These are phyloP conservation scores for Hemiscyllium ocellatum DNA, from an alignment of 2,113 vertebrate species.

Conservation along the genomic window DNA sequence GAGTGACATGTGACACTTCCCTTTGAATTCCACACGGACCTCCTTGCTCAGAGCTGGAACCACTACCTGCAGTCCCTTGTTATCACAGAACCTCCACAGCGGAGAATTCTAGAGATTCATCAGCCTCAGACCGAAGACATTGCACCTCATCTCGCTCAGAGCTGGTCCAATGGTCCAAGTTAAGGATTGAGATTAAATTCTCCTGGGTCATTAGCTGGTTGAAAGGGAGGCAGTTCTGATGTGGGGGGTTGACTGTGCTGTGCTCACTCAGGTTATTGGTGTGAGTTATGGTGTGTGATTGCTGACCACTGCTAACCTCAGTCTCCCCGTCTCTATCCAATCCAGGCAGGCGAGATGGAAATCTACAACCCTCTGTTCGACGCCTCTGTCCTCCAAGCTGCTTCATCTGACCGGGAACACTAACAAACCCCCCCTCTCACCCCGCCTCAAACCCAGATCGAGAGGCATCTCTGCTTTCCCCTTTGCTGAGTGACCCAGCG, in stretches of 20 bases:
- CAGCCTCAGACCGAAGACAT: too few relatives aligned
- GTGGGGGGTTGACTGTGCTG: not conserved
- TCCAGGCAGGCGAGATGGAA: conserved; percentile 47
- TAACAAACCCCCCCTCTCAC: not conserved
- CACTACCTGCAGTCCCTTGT: too few relatives aligned
- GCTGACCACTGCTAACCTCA: not conserved
- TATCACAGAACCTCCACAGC: too few relatives aligned
- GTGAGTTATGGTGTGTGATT: not conserved
- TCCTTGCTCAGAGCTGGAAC: too few relatives aligned
- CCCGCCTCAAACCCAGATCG: not conserved
- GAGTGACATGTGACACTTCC: too few relatives aligned
- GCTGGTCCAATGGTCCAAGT: too few relatives aligned
- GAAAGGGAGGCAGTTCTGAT: too few relatives aligned
- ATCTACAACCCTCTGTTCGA: conserved; percentile 46
- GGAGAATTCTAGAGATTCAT: too few relatives aligned
- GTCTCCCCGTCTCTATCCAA: not conserved
- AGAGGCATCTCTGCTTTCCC: not conserved
- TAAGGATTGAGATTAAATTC: too few relatives aligned
- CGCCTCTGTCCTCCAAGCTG: conserved; percentile 24
- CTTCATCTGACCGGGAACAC: not conserved
- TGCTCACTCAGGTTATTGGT: not conserved
- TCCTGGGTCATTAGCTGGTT: too few relatives aligned
- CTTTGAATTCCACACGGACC: too few relatives aligned
- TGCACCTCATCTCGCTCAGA: too few relatives aligned
- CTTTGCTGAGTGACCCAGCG: not conserved